phyloP scores from a whole-genome alignment of 2,888 invertebrate species.

The Tridacna gigas region DNA sequence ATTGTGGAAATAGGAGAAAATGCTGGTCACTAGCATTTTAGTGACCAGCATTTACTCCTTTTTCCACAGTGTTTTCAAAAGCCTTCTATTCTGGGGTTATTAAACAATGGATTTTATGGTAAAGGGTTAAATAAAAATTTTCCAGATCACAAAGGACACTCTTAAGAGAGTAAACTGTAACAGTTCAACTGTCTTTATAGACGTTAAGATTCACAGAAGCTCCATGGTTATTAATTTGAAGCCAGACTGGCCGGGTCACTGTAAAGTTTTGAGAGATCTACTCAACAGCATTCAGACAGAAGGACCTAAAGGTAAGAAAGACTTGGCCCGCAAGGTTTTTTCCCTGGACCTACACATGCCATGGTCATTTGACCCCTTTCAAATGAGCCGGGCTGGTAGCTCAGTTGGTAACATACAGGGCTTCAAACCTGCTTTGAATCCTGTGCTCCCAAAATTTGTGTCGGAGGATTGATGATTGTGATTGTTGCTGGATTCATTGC shows the following conservation, averaged over 20 bases:
- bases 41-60: not conserved
- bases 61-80: not conserved
- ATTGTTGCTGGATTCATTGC: too few species aligned
- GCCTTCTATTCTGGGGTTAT: too few species aligned
- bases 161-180: slow-evolving; percentile 28
- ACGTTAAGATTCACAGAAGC: not conserved
- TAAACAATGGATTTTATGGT: not conserved
- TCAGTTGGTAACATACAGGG: too few species aligned
- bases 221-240: not conserved
- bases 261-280: not conserved
- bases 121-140: not conserved
- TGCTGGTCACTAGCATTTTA: not conserved
- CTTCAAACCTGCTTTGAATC: too few species aligned
- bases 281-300: not conserved
- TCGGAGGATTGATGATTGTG: too few species aligned
- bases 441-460: too few species aligned
- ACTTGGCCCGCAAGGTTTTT: too few species aligned
- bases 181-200: not conserved
- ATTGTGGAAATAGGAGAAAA: not conserved
- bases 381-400: too few species aligned
- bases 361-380: too few species aligned
- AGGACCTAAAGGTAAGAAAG: not conserved
- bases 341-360: too few species aligned
- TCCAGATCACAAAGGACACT: slow-evolving; percentile 28
- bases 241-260: not conserved